Conservation (phyloP, 2,888 invertebrate genomes). For the Podotricha telesiphe region DNA sequence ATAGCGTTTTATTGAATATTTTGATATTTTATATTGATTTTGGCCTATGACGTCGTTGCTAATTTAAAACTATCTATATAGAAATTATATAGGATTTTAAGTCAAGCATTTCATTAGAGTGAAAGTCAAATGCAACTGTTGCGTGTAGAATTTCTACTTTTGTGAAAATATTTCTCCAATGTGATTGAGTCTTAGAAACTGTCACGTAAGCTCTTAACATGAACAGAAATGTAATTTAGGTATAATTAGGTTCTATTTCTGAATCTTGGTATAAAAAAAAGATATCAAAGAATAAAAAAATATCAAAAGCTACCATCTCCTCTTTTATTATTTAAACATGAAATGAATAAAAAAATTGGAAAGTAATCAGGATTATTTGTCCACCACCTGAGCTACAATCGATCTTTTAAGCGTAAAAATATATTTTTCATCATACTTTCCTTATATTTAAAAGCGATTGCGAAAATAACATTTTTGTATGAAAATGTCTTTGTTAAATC, state of each 20-base stretch:
- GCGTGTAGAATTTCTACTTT: too few species aligned
- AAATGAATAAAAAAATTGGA: neutral
- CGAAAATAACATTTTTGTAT: constrained; percentile 8
- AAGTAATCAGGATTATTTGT: neutral
- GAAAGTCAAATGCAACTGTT: too few species aligned
- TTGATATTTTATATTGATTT: too few species aligned
- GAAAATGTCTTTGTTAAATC: constrained; percentile 15
- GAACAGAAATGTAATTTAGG: too few species aligned
- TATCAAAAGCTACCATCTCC: neutral
- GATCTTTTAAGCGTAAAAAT: neutral
- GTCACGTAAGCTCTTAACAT: too few species aligned
- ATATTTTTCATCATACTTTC: neutral
- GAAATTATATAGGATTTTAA: too few species aligned
- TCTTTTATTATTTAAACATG: neutral
- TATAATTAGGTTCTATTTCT: neutral
- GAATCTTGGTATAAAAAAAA: neutral
- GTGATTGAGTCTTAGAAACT: too few species aligned
- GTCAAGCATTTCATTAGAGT: too few species aligned
- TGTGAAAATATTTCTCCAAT: too few species aligned
- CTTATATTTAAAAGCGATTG: neutral
- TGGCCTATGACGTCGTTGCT: too few species aligned
- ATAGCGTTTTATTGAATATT: too few species aligned
- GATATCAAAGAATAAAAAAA: neutral
- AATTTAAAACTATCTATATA: too few species aligned
- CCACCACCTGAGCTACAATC: neutral